Evolutionary conservation across 2,888 invertebrate genomes (phyloP).

Genomic region (Sclerodermus sp.): DNA sequence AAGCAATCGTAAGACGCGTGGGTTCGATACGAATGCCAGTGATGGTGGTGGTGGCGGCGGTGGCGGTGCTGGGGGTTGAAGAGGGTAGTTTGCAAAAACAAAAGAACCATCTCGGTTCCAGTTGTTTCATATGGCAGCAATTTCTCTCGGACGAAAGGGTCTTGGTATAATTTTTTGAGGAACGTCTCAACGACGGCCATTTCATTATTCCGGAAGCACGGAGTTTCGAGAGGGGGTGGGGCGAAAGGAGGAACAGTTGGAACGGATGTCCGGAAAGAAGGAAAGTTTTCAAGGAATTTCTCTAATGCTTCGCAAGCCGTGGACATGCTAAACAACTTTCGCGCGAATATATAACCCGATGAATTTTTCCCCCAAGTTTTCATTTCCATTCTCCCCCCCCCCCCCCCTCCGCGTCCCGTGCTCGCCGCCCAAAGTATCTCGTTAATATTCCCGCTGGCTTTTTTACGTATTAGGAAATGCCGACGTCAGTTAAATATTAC

Average conservation of each 20-base stretch:
- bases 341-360: neutral
- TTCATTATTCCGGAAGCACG: constrained; percentile 16
- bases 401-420: no score
- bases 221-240: constrained; percentile 6
- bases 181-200: constrained; percentile 10
- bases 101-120: no score
- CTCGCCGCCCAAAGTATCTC: no score
- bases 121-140: neutral
- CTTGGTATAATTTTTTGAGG: constrained; percentile 12
- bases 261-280: neutral
- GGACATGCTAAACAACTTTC: neutral
- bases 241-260: constrained; percentile 2
- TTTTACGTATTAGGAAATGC: no score
- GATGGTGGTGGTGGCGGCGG: no score
- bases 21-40: no score
- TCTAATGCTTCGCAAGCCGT: neutral
- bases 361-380: neutral
- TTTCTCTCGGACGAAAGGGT: constrained; percentile 1
- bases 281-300: constrained; percentile 9
- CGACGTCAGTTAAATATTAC: no score
- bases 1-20: no score
- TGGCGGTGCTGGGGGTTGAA: no score
- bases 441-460: no score
- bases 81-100: no score
- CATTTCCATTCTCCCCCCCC: no score